Evolutionary conservation across 2,113 vertebrate genomes (phyloP).

Genomic region (Tauraco erythrolophus): DNA sequence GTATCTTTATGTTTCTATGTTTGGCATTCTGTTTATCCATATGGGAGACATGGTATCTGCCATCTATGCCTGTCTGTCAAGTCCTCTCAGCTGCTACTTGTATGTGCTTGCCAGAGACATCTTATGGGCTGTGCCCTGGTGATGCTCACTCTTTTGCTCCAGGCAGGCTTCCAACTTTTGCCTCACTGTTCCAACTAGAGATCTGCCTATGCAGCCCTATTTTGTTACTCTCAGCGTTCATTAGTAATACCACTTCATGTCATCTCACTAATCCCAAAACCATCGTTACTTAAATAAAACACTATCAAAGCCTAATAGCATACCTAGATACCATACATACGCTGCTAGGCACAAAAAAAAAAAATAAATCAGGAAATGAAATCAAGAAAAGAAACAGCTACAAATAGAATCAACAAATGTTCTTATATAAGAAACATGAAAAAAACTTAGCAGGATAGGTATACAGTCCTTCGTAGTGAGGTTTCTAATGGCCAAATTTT

Average conservation of each 20-base stretch:
- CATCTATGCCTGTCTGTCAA: neutral
- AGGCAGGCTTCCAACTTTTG: neutral
- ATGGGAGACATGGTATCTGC: neutral
- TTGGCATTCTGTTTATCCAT: neutral
- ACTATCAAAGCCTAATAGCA: neutral
- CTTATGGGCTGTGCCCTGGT: neutral
- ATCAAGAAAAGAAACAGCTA: neutral
- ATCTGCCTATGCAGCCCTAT: neutral
- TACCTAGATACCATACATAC: neutral
- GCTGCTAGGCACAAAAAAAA: neutral
- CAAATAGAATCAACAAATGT: neutral
- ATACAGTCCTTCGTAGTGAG: neutral
- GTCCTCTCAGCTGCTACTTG: neutral
- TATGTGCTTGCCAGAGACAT: neutral
- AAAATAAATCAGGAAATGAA: neutral
- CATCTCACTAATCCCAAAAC: neutral
- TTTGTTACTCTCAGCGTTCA: neutral
- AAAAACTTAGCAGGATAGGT: neutral
- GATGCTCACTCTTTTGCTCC: neutral
- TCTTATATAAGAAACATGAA: neutral
- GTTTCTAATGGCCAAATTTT: neutral
- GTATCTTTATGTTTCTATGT: neutral
- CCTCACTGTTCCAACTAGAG: neutral
- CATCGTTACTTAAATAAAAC: neutral
- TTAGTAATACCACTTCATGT: neutral